A percentile compares a stretch with the other conserved stretches of the same genome.
Conservation (phyloP, 1,140 invertebrate species). For the Pachyrhynchus sulphureomaculatus region DNA sequence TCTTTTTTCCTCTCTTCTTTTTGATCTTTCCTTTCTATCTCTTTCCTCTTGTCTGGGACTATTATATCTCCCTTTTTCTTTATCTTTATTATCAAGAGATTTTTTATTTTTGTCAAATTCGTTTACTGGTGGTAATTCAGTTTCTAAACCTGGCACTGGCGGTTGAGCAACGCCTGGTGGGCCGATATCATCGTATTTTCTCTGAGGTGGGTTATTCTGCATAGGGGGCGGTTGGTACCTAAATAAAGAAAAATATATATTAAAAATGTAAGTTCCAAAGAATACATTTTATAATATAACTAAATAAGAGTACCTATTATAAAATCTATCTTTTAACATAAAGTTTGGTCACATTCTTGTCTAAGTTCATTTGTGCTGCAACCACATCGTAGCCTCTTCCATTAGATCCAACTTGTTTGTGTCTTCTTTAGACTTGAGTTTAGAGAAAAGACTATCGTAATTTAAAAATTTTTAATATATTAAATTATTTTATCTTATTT, state of each 20-base stretch:
- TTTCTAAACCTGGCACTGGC: constrained; percentile 46
- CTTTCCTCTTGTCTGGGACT: constrained; percentile 18
- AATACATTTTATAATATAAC: background rate
- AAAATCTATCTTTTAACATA: too few species aligned
- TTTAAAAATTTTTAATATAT: too few species aligned
- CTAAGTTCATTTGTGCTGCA: too few species aligned
- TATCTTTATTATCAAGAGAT: constrained; percentile 20
- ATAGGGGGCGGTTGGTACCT: constrained; percentile 37
- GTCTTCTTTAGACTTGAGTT: too few species aligned
- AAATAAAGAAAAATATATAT: constrained; percentile 37
- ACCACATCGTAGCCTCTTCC: too few species aligned
- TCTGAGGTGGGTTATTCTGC: constrained; percentile 32
- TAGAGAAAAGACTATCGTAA: too few species aligned
- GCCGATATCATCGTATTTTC: constrained; percentile 45
- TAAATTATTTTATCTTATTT: too few species aligned
- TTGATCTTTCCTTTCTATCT: constrained; percentile 16
- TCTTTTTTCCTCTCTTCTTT: constrained; percentile 18
- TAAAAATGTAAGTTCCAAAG: too few species aligned
- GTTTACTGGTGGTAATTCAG: constrained; percentile 23
- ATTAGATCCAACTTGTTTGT: too few species aligned
- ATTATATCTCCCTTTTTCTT: constrained; percentile 1
- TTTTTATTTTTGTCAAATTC: constrained; percentile 16
- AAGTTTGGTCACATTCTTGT: too few species aligned
- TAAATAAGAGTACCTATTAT: too few species aligned
- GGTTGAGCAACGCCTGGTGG: constrained; percentile 49